A percentile compares a stretch with the other conserved stretches of the same genome.
Evolutionary conservation across 2,113 vertebrate species (phyloP).

Genomic region (Vidua macroura): DNA sequence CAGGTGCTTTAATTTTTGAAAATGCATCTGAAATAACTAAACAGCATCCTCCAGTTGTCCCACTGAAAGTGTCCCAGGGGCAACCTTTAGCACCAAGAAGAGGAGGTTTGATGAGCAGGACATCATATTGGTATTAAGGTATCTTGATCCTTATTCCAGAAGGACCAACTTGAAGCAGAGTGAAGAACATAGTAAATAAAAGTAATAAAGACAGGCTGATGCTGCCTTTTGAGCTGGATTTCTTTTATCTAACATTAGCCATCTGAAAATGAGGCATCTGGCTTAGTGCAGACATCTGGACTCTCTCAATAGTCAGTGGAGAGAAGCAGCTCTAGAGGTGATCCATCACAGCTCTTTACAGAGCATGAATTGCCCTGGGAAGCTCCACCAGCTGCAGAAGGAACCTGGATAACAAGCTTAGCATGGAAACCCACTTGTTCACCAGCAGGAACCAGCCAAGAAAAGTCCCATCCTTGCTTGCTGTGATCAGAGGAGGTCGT

Average conservation of each 20-base stretch:
- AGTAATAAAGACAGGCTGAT: background rate
- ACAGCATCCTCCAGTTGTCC: background rate
- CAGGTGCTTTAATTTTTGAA: background rate
- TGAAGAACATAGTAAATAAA: background rate
- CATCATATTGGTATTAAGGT: background rate
- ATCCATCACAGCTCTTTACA: slow-evolving; percentile 3
- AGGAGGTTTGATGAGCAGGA: background rate
- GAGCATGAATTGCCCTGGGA: background rate
- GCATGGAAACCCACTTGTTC: background rate
- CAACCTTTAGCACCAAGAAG: background rate
- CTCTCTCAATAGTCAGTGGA: background rate
- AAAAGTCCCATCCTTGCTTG: background rate
- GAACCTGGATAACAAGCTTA: background rate
- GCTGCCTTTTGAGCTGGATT: background rate
- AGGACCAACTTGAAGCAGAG: background rate
- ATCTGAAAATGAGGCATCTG: slow-evolving; percentile 37
- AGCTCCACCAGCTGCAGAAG: slow-evolving; percentile 14
- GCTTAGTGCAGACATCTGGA: background rate
- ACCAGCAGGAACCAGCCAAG: background rate
- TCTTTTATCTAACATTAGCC: background rate
- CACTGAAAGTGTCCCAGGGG: background rate
- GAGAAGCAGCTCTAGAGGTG: background rate
- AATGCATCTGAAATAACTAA: background rate
- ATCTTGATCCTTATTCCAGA: background rate
- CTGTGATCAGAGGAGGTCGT: background rate